Evolutionary conservation across 2,113 vertebrate genomes (phyloP).

Genomic region (Notothenia coriiceps): DNA sequence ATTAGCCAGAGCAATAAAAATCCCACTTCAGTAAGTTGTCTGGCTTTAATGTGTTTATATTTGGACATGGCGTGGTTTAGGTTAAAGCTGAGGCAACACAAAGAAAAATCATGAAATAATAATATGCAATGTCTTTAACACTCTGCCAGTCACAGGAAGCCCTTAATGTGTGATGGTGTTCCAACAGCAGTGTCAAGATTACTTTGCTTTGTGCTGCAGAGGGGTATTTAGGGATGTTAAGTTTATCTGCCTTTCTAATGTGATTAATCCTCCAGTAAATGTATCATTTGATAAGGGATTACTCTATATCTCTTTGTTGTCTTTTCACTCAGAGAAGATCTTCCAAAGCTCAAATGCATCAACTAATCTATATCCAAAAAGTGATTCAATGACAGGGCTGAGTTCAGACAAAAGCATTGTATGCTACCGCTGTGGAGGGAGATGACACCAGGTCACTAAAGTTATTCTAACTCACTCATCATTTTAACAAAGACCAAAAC

Average conservation of each 20-base stretch:
- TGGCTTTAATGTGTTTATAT: constrained; percentile 62
- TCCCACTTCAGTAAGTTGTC: constrained; percentile 65
- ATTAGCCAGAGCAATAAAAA: constrained; percentile 62
- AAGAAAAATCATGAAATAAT: constrained; percentile 24
- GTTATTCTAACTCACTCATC: constrained; percentile 78
- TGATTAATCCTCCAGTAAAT: constrained; percentile 66
- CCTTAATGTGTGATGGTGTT: constrained; percentile 51
- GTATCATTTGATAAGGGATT: constrained; percentile 73
- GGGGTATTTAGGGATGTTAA: constrained; percentile 25
- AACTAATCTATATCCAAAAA: constrained; percentile 61
- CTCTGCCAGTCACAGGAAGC: constrained; percentile 16
- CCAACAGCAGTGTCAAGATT: constrained; percentile 30
- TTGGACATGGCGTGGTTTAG: constrained; percentile 19
- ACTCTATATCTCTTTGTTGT: constrained; percentile 62
- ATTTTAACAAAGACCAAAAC: constrained; percentile 74
- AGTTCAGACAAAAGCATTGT: constrained; percentile 60
- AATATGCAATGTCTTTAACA: constrained; percentile 20
- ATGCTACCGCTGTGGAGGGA: constrained; percentile 47
- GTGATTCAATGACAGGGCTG: constrained; percentile 45
- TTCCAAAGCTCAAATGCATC: constrained; percentile 45
- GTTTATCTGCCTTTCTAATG: constrained; percentile 45
- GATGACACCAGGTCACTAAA: constrained; percentile 63
- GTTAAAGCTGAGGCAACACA: constrained; percentile 38
- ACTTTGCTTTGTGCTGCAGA: constrained; percentile 39
- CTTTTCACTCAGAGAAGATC: constrained; percentile 49